These are phyloP conservation scores for Siniperca obscura DNA, from an alignment of 2,797 vertebrate genomes.

Conservation along the genomic window DNA sequence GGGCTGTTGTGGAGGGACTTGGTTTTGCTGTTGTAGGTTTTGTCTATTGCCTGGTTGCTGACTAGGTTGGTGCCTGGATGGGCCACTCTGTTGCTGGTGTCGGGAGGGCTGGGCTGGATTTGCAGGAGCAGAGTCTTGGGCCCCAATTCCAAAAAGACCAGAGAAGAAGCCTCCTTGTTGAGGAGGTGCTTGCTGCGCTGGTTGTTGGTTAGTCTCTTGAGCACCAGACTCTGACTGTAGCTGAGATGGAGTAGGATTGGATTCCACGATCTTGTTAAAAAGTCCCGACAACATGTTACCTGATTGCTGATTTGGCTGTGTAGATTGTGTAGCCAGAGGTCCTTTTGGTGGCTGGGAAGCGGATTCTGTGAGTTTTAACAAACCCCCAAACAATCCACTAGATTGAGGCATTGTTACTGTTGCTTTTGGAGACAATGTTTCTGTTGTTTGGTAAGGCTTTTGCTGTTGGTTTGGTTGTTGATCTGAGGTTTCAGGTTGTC, in stretches of 20 bases:
- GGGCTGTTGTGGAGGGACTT: slow-evolving; percentile 74
- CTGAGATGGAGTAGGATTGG: slow-evolving; percentile 64
- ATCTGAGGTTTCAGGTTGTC: slow-evolving; percentile 31
- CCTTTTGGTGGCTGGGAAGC: slow-evolving; percentile 61
- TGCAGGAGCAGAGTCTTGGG: slow-evolving; percentile 67
- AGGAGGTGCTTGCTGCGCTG: slow-evolving; percentile 63
- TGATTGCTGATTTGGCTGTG: slow-evolving; percentile 78
- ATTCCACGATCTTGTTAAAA: slow-evolving; percentile 81
- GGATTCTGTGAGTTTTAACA: slow-evolving; percentile 86
- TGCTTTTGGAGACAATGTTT: slow-evolving; percentile 46
- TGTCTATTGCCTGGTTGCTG: slow-evolving; percentile 68
- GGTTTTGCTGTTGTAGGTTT: slow-evolving; percentile 76
- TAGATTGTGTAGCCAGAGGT: slow-evolving; percentile 42
- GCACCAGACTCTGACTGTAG: slow-evolving; percentile 37
- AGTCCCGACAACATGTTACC: slow-evolving; percentile 80
- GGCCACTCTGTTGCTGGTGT: slow-evolving; percentile 52
- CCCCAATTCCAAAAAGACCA: slow-evolving; percentile 82
- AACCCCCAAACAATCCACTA: slow-evolving; percentile 82
- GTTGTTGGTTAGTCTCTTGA: slow-evolving; percentile 58
- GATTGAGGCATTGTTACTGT: slow-evolving; percentile 62
- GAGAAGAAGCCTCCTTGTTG: slow-evolving; percentile 83
- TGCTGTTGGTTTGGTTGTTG: slow-evolving; percentile 57
- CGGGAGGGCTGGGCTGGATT: slow-evolving; percentile 52
- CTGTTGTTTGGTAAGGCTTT: slow-evolving; percentile 42
- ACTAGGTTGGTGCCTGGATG: slow-evolving; percentile 50